A percentile compares a stretch with the other conserved stretches of the same genome.
Conservation (phyloP, 2,888 invertebrate genomes). For the Syrphus vitripennis region DNA sequence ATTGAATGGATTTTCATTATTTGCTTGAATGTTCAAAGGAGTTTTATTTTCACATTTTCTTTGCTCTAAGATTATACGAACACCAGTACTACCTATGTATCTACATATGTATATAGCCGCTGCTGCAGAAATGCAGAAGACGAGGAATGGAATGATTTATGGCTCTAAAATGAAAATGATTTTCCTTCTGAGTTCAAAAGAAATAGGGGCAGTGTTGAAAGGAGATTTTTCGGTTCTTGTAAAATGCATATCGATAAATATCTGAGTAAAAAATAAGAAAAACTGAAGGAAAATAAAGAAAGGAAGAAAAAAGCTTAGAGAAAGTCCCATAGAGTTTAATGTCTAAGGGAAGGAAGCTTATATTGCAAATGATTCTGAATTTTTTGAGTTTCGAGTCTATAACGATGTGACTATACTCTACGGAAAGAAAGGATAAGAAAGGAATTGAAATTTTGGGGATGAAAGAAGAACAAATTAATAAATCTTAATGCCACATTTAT, state of each 20-base stretch:
- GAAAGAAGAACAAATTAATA: background rate
- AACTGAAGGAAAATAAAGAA: background rate
- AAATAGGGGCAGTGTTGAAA: background rate
- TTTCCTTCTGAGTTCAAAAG: slow-evolving; percentile 21
- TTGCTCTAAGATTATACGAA: background rate
- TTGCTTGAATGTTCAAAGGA: slow-evolving; percentile 34
- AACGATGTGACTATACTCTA: background rate
- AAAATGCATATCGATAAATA: background rate
- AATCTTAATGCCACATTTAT: background rate
- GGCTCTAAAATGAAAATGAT: slow-evolving; percentile 21
- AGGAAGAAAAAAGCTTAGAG: background rate
- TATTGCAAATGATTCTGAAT: background rate
- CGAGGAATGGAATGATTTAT: slow-evolving; percentile 44
- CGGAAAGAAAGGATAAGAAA: background rate
- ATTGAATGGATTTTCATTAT: slow-evolving; percentile 58
- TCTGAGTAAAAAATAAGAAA: background rate
- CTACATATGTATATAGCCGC: too few relatives aligned
- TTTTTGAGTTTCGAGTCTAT: background rate
- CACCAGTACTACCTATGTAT: too few relatives aligned
- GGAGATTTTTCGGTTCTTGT: background rate
- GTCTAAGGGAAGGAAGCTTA: background rate
- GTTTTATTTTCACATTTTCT: slow-evolving; percentile 29
- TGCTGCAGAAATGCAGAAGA: slow-evolving; percentile 23
- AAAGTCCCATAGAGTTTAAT: background rate
- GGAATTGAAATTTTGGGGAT: background rate